Evolutionary conservation across 2,113 vertebrate species (phyloP), one percentile per base, ranked within the genome.

Genomic region (Platichthys flesus): DNA sequence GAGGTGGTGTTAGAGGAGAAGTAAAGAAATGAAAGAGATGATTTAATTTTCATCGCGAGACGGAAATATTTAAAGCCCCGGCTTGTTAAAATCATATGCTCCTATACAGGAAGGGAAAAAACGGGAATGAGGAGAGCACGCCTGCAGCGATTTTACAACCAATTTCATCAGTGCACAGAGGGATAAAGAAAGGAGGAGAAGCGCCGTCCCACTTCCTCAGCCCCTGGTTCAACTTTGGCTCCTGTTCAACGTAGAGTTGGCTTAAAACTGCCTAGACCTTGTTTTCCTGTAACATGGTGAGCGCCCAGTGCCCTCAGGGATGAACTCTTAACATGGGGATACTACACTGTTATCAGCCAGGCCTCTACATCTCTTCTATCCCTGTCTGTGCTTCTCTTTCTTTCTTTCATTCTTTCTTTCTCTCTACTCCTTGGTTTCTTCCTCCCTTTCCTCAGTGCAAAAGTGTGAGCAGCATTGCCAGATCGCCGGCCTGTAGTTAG

Each of bases 41-140:
- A 90, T 90, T 90, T 81, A 64, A 92, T 88, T 90, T 87, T 87
- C 69, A 74, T 76, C 70, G 74, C 63, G n/a, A 74, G 76, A 74
- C 42, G 79, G 52, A 81, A 82, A 84, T 78, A 82, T 84, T 89
- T 79, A 89, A 91, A 87, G 71, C 82, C 76, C 23, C 10, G 4
- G 71, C 73, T 69, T 55, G 74, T 77, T 68, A 65, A 79, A 75
- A 81, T 78, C 40, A 70, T 67, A 80, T 78, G 73, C 63, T 51
- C 56, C 20, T 37, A 51, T 51, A 35, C 28, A 16, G 20, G 18
- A 61, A 61, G 18, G 31, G 6, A 9, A 47, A 62, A 66, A 35
- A 62, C 31, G 35, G 4, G 23, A 68, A 65, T n/a, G 52, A 74
- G 60, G 59, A 74, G 67, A 64, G 58, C 18, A 49, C 2, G 74